These are phyloP conservation scores for Danaus melanippus DNA, from an alignment of 1,140 invertebrate species.

Conservation along the genomic window DNA sequence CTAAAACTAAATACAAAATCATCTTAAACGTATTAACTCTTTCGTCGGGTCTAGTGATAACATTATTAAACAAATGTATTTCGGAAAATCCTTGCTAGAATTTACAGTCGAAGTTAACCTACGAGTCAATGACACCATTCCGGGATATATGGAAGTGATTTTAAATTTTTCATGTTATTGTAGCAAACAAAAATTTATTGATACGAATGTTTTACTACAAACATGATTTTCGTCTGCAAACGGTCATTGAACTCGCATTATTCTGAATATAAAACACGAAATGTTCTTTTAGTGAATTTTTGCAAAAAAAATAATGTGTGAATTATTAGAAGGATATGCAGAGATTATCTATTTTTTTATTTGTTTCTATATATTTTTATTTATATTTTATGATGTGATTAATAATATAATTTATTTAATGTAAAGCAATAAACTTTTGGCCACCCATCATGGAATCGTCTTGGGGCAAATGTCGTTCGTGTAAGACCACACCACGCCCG, in stretches of 20 bases:
- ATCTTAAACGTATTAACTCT: no score
- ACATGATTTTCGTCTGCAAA: slow-evolving; percentile 10
- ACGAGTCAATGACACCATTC: slow-evolving; percentile 62
- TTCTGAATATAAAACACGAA: not conserved
- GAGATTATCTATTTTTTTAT: no score
- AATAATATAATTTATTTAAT: no score
- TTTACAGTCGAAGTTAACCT: slow-evolving; percentile 30
- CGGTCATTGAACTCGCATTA: slow-evolving; percentile 7
- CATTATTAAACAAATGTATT: slow-evolving; percentile 36
- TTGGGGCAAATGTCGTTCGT: no score
- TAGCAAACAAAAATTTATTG: slow-evolving; percentile 37
- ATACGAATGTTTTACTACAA: slow-evolving; percentile 22
- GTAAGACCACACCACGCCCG: slow-evolving; percentile 4
- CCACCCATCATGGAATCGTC: no score
- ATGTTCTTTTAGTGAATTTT: no score
- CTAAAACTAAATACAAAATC: no score
- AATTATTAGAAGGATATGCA: no score
- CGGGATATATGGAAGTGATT: slow-evolving; percentile 45
- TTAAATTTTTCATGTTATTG: slow-evolving; percentile 42
- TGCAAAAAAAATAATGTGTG: no score
- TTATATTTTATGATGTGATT: no score
- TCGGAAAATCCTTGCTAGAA: slow-evolving; percentile 31
- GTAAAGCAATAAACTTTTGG: no score
- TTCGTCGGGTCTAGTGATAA: slow-evolving; percentile 28
- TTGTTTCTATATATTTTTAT: no score